Evolutionary conservation across 2,888 invertebrate genomes (phyloP).

Genomic region (Hofmannophila pseudospretella): DNA sequence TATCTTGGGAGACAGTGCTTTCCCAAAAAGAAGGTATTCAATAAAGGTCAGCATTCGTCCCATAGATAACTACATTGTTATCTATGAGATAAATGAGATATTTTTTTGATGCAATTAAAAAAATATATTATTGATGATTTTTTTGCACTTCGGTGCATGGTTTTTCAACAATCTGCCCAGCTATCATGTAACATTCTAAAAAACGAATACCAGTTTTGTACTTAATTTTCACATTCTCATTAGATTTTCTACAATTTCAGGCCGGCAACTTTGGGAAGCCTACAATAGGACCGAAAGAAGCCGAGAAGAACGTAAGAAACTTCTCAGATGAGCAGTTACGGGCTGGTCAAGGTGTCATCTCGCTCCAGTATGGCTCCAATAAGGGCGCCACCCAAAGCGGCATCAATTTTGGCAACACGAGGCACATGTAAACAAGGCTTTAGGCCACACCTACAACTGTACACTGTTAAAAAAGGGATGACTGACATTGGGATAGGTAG

Average conservation of each 20-base stretch:
- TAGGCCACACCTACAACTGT: not conserved
- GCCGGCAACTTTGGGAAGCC: constrained; percentile 90
- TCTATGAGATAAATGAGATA: no score
- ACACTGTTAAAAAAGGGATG: not conserved
- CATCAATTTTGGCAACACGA: constrained; percentile 97
- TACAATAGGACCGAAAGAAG: constrained; percentile 96
- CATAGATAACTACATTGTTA: no score
- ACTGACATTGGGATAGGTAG: not conserved
- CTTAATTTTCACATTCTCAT: no score
- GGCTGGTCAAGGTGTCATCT: constrained; percentile 95
- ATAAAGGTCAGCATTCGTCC: no score
- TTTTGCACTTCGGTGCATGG: no score
- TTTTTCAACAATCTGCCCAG: no score
- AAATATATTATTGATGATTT: no score
- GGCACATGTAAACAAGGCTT: constrained; percentile 88
- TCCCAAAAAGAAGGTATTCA: no score
- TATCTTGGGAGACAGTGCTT: no score
- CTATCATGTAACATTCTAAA: no score
- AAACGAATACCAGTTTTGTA: no score
- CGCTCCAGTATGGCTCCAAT: constrained; percentile 97
- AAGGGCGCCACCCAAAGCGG: constrained; percentile 98
- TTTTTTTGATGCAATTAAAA: no score
- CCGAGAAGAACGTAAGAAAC: constrained; percentile 95
- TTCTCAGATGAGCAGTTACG: constrained; percentile 96
- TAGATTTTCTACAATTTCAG: constrained; percentile 75